Evolutionary conservation across 2,888 invertebrate species (phyloP), one percentile per base, ranked within the genome.

Genomic region (Lithophane semibrunnea): DNA sequence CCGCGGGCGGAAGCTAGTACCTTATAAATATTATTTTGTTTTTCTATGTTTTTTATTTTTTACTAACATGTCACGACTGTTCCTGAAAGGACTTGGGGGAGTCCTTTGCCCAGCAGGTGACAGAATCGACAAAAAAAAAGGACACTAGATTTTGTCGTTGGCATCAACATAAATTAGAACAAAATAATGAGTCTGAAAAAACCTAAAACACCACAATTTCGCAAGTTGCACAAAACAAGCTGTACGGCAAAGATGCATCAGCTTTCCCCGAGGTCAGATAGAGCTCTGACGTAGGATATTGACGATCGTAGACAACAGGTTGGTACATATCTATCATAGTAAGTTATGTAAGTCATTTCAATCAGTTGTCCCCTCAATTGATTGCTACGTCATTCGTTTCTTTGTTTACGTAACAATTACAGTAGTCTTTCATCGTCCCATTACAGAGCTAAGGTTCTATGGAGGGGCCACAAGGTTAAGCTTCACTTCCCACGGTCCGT

Each of bases 241-340:
- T 64, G 29, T 37, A 60, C 37, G 8, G 0, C 3, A 60, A 8
- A 52, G 44, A 84, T 74, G 79, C 77, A 85, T 87, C 85, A 81
- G 67, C 70, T 54, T 49, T n/a, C 9, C 21, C 47, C 77, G 72
- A 87, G 79, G 82, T 73, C 67, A 75, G 56, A 64, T 54, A 49
- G 18, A 71, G 67, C 74, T 75, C 67, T 84, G 85, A 82, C 75
- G 84, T 79, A 42, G 42, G 18, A 42, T 16, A 65, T 44, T 73
- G 84, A 84, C 80, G 76, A 80, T 75, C 70, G 69, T 29, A 49
- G 7, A 77, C 79, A 69, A 65, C 81, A 81, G 79, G 74, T 73
- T 80, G 44, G n/a, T 58, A n/a, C 37, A 69, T 66, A 69, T 67
- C 13, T 56, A 63, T 67, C 10, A 49, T 2, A 49, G n/a, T 68